Evolutionary conservation across 1,140 invertebrate genomes (phyloP).

Genomic region (Drosophila murphyi): DNA sequence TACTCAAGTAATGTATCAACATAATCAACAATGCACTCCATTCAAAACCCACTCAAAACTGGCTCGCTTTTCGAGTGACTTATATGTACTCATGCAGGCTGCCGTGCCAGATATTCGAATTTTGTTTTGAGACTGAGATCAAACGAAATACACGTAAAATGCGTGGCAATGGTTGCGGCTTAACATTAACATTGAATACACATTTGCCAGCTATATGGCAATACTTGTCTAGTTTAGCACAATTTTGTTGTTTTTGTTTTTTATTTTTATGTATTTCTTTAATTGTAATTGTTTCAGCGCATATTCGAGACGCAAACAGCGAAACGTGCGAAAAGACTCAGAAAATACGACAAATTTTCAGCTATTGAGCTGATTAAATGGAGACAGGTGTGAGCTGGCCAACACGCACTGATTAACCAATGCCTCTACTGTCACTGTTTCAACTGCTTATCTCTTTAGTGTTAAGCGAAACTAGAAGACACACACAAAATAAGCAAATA

Average conservation of each 20-base stretch:
- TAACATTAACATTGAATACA: constrained; percentile 66
- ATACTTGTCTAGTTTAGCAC: constrained; percentile 30
- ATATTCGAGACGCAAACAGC: constrained; percentile 54
- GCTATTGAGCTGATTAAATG: constrained; percentile 48
- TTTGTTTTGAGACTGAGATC: constrained; percentile 24
- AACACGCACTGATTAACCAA: constrained; percentile 39
- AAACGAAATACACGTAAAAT: constrained; percentile 26
- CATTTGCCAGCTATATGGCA: constrained; percentile 32
- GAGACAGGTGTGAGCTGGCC: constrained; percentile 47
- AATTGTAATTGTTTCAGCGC: constrained; percentile 52
- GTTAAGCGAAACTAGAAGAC: constrained; percentile 26
- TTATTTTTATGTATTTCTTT: constrained; percentile 26
- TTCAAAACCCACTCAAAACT: constrained; percentile 57
- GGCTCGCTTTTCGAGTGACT: constrained; percentile 46
- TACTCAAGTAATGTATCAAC: constrained; percentile 44
- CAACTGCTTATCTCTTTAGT: constrained; percentile 44
- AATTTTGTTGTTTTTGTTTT: constrained; percentile 11
- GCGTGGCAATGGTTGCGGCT: constrained; percentile 62
- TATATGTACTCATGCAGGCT: constrained; percentile 10
- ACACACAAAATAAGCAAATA: constrained; percentile 3
- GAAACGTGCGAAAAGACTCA: constrained; percentile 66
- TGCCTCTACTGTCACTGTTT: neutral
- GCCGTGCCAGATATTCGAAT: constrained; percentile 15
- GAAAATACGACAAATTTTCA: constrained; percentile 33
- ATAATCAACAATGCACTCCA: constrained; percentile 46